These are phyloP conservation scores for Ardeotis arabs DNA, from an alignment of 2,113 vertebrate genomes.

Conservation along the genomic window DNA sequence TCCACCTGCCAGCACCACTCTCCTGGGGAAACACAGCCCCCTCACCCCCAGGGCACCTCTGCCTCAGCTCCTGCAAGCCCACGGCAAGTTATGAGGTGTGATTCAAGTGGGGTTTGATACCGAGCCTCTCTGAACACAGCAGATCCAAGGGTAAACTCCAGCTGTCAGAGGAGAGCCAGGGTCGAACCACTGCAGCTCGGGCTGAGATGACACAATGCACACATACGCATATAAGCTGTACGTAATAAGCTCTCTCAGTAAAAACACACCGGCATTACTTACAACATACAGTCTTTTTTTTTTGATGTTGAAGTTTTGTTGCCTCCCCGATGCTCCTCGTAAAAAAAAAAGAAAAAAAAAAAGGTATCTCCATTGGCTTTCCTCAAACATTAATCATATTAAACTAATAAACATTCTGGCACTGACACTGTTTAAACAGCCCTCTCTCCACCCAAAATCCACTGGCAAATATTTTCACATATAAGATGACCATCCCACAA, in stretches of 20 bases:
- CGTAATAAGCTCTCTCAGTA: not conserved
- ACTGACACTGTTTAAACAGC: not conserved
- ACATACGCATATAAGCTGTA: not conserved
- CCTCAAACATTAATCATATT: conserved; percentile 20
- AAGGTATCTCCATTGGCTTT: not conserved
- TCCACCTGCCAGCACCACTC: not conserved
- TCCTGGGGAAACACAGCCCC: accelerated
- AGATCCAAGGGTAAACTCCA: not conserved
- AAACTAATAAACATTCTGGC: conserved; percentile 38
- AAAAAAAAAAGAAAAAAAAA: not conserved
- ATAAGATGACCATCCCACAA: not conserved
- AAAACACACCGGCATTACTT: not conserved
- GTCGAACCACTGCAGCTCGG: not conserved
- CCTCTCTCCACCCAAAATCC: conserved; percentile 22
- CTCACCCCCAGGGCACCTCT: not conserved
- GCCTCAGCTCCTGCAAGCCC: not conserved
- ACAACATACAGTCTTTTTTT: not conserved
- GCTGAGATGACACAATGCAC: accelerated
- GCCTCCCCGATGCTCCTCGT: accelerated
- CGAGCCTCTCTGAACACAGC: not conserved
- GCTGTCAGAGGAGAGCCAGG: not conserved
- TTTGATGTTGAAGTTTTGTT: not conserved
- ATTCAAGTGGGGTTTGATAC: not conserved
- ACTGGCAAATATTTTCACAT: not conserved
- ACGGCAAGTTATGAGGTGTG: accelerated